These are phyloP conservation scores for Nudaria mundana DNA, from an alignment of 2,888 invertebrate species.

Conservation along the genomic window DNA sequence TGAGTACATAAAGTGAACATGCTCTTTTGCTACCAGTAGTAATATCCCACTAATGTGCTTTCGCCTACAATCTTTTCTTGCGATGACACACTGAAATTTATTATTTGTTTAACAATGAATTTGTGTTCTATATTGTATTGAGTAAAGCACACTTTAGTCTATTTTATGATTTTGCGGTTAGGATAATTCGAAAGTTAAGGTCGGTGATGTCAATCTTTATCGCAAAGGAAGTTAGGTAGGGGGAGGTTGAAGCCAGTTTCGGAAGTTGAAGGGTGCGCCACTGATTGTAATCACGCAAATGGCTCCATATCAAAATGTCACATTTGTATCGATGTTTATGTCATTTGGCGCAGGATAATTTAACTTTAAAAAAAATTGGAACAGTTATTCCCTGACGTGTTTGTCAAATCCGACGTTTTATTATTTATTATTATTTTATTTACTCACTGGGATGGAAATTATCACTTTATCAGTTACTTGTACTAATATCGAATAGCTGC, in stretches of 20 bases:
- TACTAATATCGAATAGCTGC: too few relatives aligned
- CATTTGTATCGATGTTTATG: conserved; percentile 69
- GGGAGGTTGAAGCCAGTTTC: conserved; percentile 50
- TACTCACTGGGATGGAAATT: too few relatives aligned
- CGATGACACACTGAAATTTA: conserved; percentile 73
- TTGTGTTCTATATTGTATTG: conserved; percentile 40
- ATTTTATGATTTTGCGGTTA: conserved; percentile 48
- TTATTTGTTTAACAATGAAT: conserved; percentile 32
- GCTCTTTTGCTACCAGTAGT: conserved; percentile 69
- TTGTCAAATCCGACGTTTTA: too few relatives aligned
- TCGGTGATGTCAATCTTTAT: conserved; percentile 78
- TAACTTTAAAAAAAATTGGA: too few relatives aligned
- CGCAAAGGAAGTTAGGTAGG: conserved; percentile 73
- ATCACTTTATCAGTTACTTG: too few relatives aligned
- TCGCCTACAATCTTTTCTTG: conserved; percentile 77
- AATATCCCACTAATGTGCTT: conserved; percentile 78
- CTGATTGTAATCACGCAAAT: conserved; percentile 80
- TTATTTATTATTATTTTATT: too few relatives aligned
- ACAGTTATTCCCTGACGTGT: too few relatives aligned
- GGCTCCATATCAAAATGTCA: conserved; percentile 78
- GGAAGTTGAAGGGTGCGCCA: conserved; percentile 76
- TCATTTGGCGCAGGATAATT: conserved; percentile 61
- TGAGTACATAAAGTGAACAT: conserved; percentile 66
- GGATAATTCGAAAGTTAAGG: conserved; percentile 71
- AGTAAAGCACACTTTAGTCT: conserved; percentile 51